Percentiles rank a stretch among this genome's conserved stretches.
phyloP scores from a whole-genome alignment of 2,888 invertebrate species.

The Rotaria socialis region DNA sequence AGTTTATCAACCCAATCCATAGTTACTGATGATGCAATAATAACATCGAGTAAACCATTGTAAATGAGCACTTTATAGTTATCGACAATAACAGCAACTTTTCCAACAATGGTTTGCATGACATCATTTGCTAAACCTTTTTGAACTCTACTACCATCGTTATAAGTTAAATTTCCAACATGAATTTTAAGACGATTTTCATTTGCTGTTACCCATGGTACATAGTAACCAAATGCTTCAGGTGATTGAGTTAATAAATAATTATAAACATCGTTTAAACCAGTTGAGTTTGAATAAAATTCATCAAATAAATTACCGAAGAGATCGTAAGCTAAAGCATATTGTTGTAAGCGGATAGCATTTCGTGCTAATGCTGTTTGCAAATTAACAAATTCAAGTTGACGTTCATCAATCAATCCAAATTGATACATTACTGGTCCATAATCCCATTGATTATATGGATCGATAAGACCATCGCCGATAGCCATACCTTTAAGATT shows the following conservation, averaged over 20 bases:
- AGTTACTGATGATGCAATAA: slow-evolving; percentile 80
- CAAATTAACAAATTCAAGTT: neutral
- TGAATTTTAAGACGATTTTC: slow-evolving; percentile 72
- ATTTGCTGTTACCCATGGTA: slow-evolving; percentile 53
- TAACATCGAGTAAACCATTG: slow-evolving; percentile 83
- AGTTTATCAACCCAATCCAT: slow-evolving; percentile 72
- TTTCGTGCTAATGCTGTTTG: neutral
- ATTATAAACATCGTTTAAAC: slow-evolving; percentile 55
- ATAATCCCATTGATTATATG: slow-evolving; percentile 48
- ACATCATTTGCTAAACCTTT: slow-evolving; percentile 68
- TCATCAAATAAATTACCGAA: slow-evolving; percentile 52
- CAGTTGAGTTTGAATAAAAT: slow-evolving; percentile 54
- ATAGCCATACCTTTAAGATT: slow-evolving; percentile 55
- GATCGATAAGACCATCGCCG: slow-evolving; percentile 56
- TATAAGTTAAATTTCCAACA: slow-evolving; percentile 74
- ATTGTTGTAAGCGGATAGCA: neutral
- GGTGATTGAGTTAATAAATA: slow-evolving; percentile 52
- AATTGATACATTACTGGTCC: slow-evolving; percentile 47
- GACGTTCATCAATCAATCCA: slow-evolving; percentile 52
- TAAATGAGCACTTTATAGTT: slow-evolving; percentile 69
- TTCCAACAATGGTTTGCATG: slow-evolving; percentile 64
- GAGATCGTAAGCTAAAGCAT: neutral
- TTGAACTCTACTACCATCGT: slow-evolving; percentile 66
- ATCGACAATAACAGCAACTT: neutral
- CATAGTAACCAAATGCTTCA: slow-evolving; percentile 51